Evolutionary conservation across 2,113 vertebrate genomes (phyloP), one percentile per base, ranked within the genome.

Genomic region (Poicephalus gulielmi): DNA sequence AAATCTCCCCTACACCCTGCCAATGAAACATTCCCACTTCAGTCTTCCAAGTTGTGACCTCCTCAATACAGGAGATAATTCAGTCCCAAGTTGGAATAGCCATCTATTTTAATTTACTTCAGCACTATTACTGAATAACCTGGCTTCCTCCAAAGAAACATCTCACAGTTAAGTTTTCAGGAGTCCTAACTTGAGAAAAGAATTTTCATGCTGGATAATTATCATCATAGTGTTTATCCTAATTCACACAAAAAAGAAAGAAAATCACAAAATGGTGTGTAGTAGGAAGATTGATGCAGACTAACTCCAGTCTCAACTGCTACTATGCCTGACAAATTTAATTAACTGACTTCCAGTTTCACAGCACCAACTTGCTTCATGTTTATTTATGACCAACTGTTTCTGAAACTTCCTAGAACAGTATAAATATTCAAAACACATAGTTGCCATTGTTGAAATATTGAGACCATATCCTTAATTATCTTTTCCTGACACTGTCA

Each of bases 381-480:
- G 91, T 94, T 96, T 97, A 96, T 96, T 96, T 96, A 96, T 91
- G 71, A 92, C 81, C 83, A 95, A 95, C 92, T 97, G 90, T 80
- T 96, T 83, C 86, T 86, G 73, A 89, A 95, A 79, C 84, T 91
- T 84, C 64, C 83, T 86, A 64, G 44, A 94, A 89, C 35, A 74
- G 37, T 33, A 84, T 92, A 94, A 94, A 85, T 91, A 96, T 85
- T 90, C 94, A 91, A 47, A 83, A 55, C 47, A 89, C 70, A 92
- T 20, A 88, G 74, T 83, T 92, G 79, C 88, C 86, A 87, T 86
- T 95, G 86, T 92, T 82, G 68, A 90, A 97, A 84, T 73, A 96
- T 7, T 92, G 81, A 86, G 71, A 93, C 81, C 60, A 75, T 76
- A 91, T 92, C 75, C 71, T 94, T 95, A 96, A 94, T 97, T 94